A percentile compares a stretch with the other conserved stretches of the same genome.
phyloP scores from a whole-genome alignment of 1,140 invertebrate species.

The Amphibalanus amphitrite region DNA sequence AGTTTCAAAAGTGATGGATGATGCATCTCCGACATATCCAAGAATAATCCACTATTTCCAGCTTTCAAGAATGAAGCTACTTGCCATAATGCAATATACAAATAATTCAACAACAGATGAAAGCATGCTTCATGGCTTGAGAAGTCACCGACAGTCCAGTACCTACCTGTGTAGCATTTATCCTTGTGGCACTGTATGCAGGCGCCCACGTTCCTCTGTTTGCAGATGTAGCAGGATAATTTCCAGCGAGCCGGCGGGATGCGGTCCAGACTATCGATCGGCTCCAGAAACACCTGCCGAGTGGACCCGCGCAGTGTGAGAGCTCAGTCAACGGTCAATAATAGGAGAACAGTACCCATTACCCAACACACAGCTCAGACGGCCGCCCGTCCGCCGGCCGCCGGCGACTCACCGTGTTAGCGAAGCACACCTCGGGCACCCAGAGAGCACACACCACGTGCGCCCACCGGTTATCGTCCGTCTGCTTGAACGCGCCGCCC shows the following conservation, averaged over 20 bases:
- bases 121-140: no score
- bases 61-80: no score
- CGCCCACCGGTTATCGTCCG: slow-evolving; percentile 87
- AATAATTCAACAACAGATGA: no score
- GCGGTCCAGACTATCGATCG: slow-evolving; percentile 81
- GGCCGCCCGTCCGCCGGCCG: no score
- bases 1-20: no score
- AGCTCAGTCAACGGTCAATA: no score
- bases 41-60: no score
- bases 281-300: neutral
- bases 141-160: neutral
- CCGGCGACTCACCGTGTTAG: slow-evolving; percentile 69
- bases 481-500: slow-evolving; percentile 97
- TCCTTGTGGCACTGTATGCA: slow-evolving; percentile 96
- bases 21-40: no score
- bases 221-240: slow-evolving; percentile 89
- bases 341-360: no score
- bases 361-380: no score
- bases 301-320: no score
- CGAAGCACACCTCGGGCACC: slow-evolving; percentile 97
- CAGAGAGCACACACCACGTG: slow-evolving; percentile 97
- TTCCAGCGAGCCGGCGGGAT: slow-evolving; percentile 91
- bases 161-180: slow-evolving; percentile 64
- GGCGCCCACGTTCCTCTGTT: slow-evolving; percentile 78
- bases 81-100: no score